Percentiles rank a stretch among this genome's conserved stretches.
These are phyloP conservation scores for Procavia capensis DNA, from an alignment of 2,113 vertebrate genomes.

Conservation along the genomic window DNA sequence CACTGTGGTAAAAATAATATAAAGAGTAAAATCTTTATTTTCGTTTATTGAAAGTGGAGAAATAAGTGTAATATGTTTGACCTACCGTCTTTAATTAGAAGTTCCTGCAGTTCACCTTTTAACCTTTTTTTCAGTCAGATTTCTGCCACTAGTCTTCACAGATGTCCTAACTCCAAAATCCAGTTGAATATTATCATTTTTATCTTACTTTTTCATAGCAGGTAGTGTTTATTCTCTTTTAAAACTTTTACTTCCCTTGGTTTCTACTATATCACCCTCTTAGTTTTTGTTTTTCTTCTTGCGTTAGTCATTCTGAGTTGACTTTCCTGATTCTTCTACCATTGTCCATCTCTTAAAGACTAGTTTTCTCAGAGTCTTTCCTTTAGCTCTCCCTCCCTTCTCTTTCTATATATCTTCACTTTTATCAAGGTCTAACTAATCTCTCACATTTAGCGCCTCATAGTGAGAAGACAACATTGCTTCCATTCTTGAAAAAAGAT, in stretches of 20 bases:
- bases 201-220: background rate
- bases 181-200: background rate
- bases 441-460: background rate
- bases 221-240: background rate
- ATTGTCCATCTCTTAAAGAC: background rate
- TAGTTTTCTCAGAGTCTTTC: background rate
- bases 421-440: background rate
- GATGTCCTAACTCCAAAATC: background rate
- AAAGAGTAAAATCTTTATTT: background rate
- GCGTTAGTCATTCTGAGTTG: background rate
- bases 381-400: background rate
- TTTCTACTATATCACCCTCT: background rate
- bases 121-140: background rate
- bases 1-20: background rate
- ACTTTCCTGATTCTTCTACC: background rate
- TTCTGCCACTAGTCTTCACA: background rate
- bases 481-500: conserved; percentile 11
- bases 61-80: background rate
- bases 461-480: background rate
- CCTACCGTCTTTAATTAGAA: background rate
- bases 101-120: background rate
- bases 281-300: background rate
- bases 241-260: background rate
- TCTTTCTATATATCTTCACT: background rate
- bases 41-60: background rate